These are phyloP conservation scores for Platyscapa corneri DNA, from an alignment of 1,140 invertebrate genomes.

Conservation along the genomic window DNA sequence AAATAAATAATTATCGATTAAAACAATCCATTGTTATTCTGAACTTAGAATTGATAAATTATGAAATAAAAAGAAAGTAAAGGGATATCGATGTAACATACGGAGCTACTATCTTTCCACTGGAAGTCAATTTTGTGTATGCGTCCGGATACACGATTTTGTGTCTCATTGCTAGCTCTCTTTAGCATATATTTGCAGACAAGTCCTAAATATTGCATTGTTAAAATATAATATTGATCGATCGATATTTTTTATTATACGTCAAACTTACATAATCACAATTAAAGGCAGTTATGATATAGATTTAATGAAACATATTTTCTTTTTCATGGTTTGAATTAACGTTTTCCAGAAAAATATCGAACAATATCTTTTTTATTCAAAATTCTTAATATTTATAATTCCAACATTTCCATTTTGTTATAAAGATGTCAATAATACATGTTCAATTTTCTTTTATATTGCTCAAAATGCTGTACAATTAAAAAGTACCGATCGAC, in stretches of 20 bases:
- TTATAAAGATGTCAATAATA: background rate
- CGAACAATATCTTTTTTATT: slow-evolving; percentile 17
- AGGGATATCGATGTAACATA: slow-evolving; percentile 1
- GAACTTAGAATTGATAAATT: slow-evolving; percentile 12
- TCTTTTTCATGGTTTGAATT: background rate
- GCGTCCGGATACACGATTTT: background rate
- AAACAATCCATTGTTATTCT: slow-evolving; percentile 13
- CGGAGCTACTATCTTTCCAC: slow-evolving; percentile 14
- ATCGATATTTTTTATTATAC: slow-evolving; percentile 39
- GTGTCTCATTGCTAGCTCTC: background rate
- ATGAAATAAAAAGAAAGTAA: slow-evolving; percentile 34
- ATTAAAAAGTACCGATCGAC: slow-evolving; percentile 45
- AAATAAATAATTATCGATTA: slow-evolving; percentile 27
- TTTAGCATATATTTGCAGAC: slow-evolving; percentile 1
- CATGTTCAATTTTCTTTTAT: slow-evolving; percentile 13
- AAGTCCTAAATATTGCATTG: slow-evolving; percentile 22
- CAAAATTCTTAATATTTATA: background rate
- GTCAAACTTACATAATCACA: background rate
- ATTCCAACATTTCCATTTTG: slow-evolving; percentile 12
- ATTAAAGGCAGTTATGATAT: slow-evolving; percentile 2
- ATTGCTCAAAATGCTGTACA: slow-evolving; percentile 36
- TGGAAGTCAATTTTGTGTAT: slow-evolving; percentile 39
- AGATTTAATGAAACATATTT: slow-evolving; percentile 30
- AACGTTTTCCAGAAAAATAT: slow-evolving; percentile 40
- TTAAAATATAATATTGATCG: slow-evolving; percentile 40